A percentile compares a stretch with the other conserved stretches of the same genome.
Conservation (phyloP, 2,113 vertebrate species). For the Anarhynchus alexandrinus region DNA sequence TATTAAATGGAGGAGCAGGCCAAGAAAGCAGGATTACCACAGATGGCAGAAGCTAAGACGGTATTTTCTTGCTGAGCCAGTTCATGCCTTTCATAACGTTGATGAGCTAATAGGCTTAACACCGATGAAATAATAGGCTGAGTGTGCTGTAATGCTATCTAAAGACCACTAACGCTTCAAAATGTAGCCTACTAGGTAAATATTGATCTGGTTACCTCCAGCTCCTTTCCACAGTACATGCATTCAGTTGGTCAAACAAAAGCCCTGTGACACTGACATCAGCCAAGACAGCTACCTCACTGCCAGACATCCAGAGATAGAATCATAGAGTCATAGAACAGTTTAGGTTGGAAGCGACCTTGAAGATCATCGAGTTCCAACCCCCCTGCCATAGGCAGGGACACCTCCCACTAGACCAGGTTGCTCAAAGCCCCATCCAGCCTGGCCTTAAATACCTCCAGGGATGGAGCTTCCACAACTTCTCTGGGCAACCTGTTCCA, state of each 20-base stretch:
- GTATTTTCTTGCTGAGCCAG: not conserved
- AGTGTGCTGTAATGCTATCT: not conserved
- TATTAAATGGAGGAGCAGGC: not conserved
- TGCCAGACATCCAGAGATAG: not conserved
- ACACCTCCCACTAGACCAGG: too few species aligned
- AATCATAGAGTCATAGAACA: too few species aligned
- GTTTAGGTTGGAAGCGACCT: too few species aligned
- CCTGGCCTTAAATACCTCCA: too few species aligned
- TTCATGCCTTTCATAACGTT: not conserved
- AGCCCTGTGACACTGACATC: not conserved
- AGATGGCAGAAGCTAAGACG: not conserved
- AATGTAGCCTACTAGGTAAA: not conserved
- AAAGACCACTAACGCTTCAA: not conserved
- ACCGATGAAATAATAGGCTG: not conserved
- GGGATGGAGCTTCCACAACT: too few species aligned
- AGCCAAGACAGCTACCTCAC: not conserved
- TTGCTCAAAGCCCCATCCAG: too few species aligned
- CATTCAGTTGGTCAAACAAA: not conserved
- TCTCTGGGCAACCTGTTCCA: too few species aligned
- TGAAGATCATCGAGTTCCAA: too few species aligned
- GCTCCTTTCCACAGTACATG: not conserved
- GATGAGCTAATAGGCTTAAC: not conserved
- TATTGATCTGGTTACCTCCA: not conserved
- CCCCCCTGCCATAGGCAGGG: too few species aligned
- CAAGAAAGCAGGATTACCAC: not conserved